Percentiles rank a stretch among this genome's conserved stretches.
phyloP scores from a whole-genome alignment of 2,113 vertebrate species.

The Cnemophilus loriae region DNA sequence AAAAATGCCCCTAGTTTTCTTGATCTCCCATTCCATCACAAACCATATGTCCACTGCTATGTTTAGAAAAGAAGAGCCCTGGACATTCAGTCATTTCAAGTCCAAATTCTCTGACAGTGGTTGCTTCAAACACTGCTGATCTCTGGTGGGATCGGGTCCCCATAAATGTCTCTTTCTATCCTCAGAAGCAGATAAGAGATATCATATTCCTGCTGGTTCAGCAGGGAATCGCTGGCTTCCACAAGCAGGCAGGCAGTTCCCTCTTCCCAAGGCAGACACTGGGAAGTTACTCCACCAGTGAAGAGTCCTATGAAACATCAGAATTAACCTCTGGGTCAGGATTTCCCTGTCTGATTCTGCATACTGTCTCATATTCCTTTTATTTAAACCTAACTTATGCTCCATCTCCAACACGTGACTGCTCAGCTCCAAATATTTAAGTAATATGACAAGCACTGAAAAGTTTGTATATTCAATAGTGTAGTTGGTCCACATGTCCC shows the following conservation, averaged over 20 bases:
- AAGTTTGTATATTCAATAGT: not conserved
- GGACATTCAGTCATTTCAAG: not conserved
- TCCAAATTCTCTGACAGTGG: not conserved
- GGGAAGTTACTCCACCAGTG: not conserved
- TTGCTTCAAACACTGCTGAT: not conserved
- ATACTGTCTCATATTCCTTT: not conserved
- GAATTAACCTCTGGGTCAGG: not conserved
- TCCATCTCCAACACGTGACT: not conserved
- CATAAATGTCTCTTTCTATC: not conserved
- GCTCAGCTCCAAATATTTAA: not conserved
- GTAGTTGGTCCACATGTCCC: not conserved
- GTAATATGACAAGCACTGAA: not conserved
- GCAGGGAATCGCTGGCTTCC: rapidly evolving
- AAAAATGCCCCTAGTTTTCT: not conserved
- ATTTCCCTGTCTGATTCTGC: not conserved
- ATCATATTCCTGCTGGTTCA: not conserved
- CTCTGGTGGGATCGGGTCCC: not conserved
- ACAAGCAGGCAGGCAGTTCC: not conserved
- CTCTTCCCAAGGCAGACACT: not conserved
- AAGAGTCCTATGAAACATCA: not conserved
- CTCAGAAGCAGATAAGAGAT: not conserved
- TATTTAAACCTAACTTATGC: not conserved
- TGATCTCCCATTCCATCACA: not conserved
- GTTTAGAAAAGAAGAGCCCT: not conserved
- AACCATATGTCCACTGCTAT: not conserved